Conservation (phyloP, 2,888 invertebrate species). For the Mesoligia furuncula region DNA sequence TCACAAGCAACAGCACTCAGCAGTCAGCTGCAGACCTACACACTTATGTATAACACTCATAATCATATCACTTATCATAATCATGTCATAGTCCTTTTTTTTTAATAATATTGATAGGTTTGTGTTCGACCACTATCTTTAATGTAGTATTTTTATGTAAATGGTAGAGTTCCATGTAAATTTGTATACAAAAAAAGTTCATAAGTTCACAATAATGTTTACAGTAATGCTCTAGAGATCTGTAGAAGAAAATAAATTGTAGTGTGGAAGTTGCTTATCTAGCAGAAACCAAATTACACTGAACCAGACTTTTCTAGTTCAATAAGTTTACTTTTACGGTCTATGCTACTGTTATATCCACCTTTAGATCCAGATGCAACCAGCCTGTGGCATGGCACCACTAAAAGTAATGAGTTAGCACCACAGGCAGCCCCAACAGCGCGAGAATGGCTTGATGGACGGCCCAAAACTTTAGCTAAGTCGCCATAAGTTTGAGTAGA, state of each 20-base stretch:
- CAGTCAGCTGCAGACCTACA: not conserved
- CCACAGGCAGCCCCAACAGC: slow-evolving; percentile 86
- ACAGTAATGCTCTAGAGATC: no score
- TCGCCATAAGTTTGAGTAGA: slow-evolving; percentile 83
- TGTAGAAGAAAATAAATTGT: not conserved
- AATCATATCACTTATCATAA: not conserved
- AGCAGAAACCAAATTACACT: not conserved
- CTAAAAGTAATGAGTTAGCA: slow-evolving; percentile 80
- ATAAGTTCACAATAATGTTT: not conserved
- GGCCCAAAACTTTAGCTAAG: slow-evolving; percentile 80
- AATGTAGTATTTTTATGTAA: not conserved
- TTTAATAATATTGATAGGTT: not conserved
- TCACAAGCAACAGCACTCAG: not conserved
- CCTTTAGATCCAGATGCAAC: slow-evolving; percentile 79
- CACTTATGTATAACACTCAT: not conserved
- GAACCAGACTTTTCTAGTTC: slow-evolving; percentile 81
- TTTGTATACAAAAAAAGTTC: not conserved
- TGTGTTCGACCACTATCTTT: not conserved
- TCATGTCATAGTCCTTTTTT: not conserved
- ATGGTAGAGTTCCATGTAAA: not conserved
- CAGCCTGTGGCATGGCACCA: slow-evolving; percentile 86
- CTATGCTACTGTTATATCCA: slow-evolving; percentile 87
- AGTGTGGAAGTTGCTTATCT: not conserved
- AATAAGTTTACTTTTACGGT: slow-evolving; percentile 89
- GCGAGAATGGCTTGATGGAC: slow-evolving; percentile 80